Base-by-base conservation (phyloP, 2,113 vertebrate species). In the Alosa alosa region DNA sequence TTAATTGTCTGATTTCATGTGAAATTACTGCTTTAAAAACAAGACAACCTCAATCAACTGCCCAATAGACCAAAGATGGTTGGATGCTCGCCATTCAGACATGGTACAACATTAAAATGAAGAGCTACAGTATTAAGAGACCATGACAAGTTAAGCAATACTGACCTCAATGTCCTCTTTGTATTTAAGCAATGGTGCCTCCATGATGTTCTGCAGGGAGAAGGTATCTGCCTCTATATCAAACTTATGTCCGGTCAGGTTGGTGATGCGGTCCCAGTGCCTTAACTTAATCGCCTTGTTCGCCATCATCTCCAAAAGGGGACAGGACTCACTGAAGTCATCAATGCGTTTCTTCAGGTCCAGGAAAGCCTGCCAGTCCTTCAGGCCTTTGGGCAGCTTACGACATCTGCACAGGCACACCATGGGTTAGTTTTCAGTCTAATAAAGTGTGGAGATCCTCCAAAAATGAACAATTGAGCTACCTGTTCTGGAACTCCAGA, bases 131-230 rank as follows among this genome's bases (percentile, higher is more conserved):
- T n/a, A 17, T 39, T 9, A 22, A 31, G 64, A 68, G 64, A 31
- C 0, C 64, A 68, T 39, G 36, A 31, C 31, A 5, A 36, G 72
- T 36, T 36, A 11, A 39, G 13, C 15, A 78, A 17, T 39, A 78
- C 72, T 87, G 94, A 97, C 96, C 95, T 97, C 95, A 86, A 97
- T 96, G 89, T 97, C 96, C 1, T 97, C 96, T 90, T 96, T 97
- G 75, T 93, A 95, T 92, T 88, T 96, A 85, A 97, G 83, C 78
- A 97, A 92, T 0, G 96, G 95, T 11, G 90, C 94, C 91, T 96
- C 95, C 96, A 97, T 96, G 82, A 97, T 92, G 81, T 94, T 94
- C 84, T 91, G 94, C 50, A 97, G 86, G 85, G 93, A 96, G 47
- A 96, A 95, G 0, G 89, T 90, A 85, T 96, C 96, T 15, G 84